Conservation (phyloP, 2,113 vertebrate genomes). For the Sphyrna mokarran region DNA sequence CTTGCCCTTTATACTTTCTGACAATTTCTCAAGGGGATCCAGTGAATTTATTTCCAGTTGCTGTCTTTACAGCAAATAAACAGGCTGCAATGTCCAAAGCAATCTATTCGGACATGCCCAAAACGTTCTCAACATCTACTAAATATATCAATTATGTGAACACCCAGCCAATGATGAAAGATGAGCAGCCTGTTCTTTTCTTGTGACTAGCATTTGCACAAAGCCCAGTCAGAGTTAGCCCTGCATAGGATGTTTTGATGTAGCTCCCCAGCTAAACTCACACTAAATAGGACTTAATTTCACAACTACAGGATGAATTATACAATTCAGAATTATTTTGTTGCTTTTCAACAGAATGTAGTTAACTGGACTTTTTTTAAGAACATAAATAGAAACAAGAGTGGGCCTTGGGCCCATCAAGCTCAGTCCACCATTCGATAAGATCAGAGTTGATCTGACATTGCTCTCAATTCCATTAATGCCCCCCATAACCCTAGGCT, state of each 20-base stretch:
- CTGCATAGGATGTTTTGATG: not conserved
- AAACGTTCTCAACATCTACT: not conserved
- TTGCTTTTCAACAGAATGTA: slow-evolving; percentile 8
- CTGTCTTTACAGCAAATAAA: slow-evolving; percentile 22
- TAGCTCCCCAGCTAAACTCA: not conserved
- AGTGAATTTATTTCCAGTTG: slow-evolving; percentile 7
- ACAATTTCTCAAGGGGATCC: not conserved
- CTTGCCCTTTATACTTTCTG: not conserved
- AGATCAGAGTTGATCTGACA: not conserved
- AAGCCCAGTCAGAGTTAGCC: not conserved
- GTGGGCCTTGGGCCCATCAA: not conserved
- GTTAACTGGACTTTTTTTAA: not conserved
- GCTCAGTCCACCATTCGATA: not conserved
- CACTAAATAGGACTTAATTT: not conserved
- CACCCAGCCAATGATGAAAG: not conserved
- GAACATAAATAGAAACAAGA: not conserved
- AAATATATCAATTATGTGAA: not conserved
- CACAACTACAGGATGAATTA: not conserved
- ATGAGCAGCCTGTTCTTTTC: not conserved
- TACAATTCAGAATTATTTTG: not conserved
- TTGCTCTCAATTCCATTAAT: not conserved
- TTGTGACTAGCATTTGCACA: not conserved
- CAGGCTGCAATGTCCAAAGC: not conserved
- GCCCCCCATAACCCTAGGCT: too few species aligned
- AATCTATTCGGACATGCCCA: not conserved